A percentile compares a stretch with the other conserved stretches of the same genome.
These are phyloP conservation scores for Crocodylus rhombifer DNA, from an alignment of 2,797 vertebrate species.

Conservation along the genomic window DNA sequence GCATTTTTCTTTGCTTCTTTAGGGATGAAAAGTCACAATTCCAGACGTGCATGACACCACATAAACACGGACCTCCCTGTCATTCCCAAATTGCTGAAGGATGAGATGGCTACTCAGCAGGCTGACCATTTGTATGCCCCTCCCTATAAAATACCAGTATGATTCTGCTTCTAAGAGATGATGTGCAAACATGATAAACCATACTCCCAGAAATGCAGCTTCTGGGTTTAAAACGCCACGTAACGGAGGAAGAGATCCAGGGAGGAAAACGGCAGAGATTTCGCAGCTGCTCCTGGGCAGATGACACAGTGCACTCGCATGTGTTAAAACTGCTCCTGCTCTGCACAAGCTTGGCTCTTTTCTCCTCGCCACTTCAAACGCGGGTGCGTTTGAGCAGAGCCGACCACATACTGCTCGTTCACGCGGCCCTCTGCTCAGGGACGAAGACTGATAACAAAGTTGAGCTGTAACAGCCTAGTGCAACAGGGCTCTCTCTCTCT, in stretches of 20 bases:
- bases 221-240: neutral
- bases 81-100: too few species aligned
- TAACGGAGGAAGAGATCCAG: too few species aligned
- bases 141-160: neutral
- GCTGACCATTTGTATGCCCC: neutral
- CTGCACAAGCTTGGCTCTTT: neutral
- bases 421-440: too few species aligned
- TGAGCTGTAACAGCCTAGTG: neutral
- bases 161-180: neutral
- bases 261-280: neutral
- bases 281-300: neutral
- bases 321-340: neutral
- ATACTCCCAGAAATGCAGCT: neutral
- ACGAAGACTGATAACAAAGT: neutral
- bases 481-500: too few species aligned
- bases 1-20: neutral
- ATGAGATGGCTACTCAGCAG: neutral
- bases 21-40: neutral
- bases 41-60: accelerated
- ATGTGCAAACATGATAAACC: neutral
- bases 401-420: neutral
- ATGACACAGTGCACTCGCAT: neutral
- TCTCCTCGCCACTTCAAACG: neutral
- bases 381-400: too few species aligned
- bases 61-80: neutral